A percentile compares a stretch with the other conserved stretches of the same genome.
phyloP scores from a whole-genome alignment of 2,113 vertebrate species.

The Gila orcuttii region DNA sequence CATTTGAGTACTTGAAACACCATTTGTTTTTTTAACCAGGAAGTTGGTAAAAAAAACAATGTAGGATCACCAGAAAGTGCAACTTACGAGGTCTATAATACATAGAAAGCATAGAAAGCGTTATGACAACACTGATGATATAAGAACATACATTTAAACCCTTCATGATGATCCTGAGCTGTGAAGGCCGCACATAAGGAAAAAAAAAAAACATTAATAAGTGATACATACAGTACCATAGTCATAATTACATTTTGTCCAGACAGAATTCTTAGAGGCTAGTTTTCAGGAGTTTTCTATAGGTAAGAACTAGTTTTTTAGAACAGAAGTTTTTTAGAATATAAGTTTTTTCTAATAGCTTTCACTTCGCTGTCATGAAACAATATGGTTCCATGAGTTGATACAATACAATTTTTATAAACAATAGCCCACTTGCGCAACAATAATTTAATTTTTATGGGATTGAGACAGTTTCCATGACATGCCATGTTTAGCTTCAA shows the following conservation, averaged over 20 bases:
- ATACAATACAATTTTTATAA: constrained; percentile 24
- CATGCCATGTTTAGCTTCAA: constrained; percentile 33
- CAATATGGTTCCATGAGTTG: neutral
- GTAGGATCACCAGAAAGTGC: too few species aligned
- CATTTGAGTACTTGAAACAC: neutral
- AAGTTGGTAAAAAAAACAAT: neutral
- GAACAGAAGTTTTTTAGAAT: neutral
- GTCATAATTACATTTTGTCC: neutral
- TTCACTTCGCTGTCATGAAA: constrained; percentile 14
- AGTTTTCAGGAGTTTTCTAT: neutral
- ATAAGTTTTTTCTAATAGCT: neutral
- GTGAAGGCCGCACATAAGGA: neutral
- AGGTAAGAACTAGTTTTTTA: neutral
- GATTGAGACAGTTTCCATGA: constrained; percentile 4
- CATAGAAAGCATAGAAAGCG: neutral
- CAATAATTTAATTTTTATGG: neutral
- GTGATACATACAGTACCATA: neutral
- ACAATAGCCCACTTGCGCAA: neutral
- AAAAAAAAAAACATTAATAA: neutral
- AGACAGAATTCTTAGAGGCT: neutral
- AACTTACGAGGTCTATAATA: too few species aligned
- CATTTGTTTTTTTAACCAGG: neutral
- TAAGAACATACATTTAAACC: neutral
- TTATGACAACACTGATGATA: neutral
- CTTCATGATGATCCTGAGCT: neutral